Evolutionary conservation across 2,113 vertebrate genomes (phyloP), one percentile per base, ranked within the genome.

Genomic region (Taurulus bubalis): DNA sequence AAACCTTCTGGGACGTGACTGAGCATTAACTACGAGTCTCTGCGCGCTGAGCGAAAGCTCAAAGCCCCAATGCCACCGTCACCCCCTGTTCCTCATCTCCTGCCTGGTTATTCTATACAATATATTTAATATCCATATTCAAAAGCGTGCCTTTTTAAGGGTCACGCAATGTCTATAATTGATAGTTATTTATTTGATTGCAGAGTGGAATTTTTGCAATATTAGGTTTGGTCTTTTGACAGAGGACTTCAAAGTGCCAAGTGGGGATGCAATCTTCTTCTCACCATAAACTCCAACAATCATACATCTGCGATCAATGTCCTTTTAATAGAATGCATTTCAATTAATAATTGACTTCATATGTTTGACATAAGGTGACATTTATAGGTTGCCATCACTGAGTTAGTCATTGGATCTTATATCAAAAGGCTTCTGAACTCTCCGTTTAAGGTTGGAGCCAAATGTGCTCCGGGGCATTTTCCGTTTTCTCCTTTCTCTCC

Each of bases 81-180:
- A 32, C 79, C 55, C 60, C 60, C 62, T 71, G 78, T 89, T 89
- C 53, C 79, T 82, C 75, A 75, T 82, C 75, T 85, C 77, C 89
- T 83, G 69, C 8, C 28, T 70, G 22, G 47, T 34, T 91, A 71
- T 86, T 88, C 85, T 89, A 60, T 80, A 79, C 86, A 88, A 80
- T 82, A 74, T 80, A 80, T 88, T 75, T 85, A 74, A 90, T 90
- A 86, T 83, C 67, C 80, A 85, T 85, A 87, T 88, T 91, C 74
- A 87, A 79, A 85, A 77, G 74, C 30, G 68, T 34, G 28, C n/a
- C 22, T 40, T 58, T 65, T 63, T 80, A 38, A 55, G 26, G 38
- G n/a, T 55, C 6, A 8, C 34, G 51, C 24, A 2, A 32, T 67
- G 64, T 71, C 64, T 79, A 47, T 77, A 79, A 84, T 84, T 73